Percentiles rank a stretch among this genome's conserved stretches.
These are phyloP conservation scores for Cacatua alba DNA, from an alignment of 2,113 vertebrate species.

Conservation along the genomic window DNA sequence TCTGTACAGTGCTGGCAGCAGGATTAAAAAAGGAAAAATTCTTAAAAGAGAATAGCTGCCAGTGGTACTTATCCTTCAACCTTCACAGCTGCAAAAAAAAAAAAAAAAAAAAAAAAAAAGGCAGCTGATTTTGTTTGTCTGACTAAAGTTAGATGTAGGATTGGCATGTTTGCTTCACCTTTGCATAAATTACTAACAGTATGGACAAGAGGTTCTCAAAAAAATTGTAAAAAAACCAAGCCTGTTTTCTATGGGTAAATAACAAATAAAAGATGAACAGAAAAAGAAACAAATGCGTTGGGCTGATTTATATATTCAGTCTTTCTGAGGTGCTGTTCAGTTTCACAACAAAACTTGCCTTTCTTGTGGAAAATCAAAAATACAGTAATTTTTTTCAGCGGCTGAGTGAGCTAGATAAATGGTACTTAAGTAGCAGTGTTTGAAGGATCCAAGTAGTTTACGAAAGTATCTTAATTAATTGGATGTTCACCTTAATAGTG, in stretches of 20 bases:
- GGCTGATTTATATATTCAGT: not conserved
- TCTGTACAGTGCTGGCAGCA: slow-evolving; percentile 35
- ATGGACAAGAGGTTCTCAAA: slow-evolving; percentile 5
- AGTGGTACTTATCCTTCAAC: slow-evolving; percentile 45
- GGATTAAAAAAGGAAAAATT: slow-evolving; percentile 21
- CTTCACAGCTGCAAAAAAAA: slow-evolving; percentile 24
- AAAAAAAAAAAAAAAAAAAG: not conserved
- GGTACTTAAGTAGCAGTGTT: slow-evolving; percentile 50
- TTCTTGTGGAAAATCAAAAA: slow-evolving; percentile 33
- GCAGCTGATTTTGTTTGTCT: slow-evolving; percentile 54
- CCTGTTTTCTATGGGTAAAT: not conserved
- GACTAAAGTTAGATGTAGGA: slow-evolving; percentile 34
- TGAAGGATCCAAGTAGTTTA: slow-evolving; percentile 64
- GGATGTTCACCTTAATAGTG: slow-evolving; percentile 58
- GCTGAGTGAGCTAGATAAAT: slow-evolving; percentile 52
- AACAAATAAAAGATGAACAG: not conserved
- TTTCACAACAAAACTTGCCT: slow-evolving; percentile 27
- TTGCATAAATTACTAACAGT: slow-evolving; percentile 49
- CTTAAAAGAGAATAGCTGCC: slow-evolving; percentile 23
- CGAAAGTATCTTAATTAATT: slow-evolving; percentile 69
- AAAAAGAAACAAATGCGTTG: slow-evolving; percentile 2
- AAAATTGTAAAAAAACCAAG: not conserved
- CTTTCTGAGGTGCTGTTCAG: slow-evolving; percentile 1
- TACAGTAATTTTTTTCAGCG: slow-evolving; percentile 22
- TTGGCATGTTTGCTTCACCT: slow-evolving; percentile 64